Evolutionary conservation across 1,140 invertebrate species (phyloP), one percentile per base, ranked within the genome.

Genomic region (Tyrophagus putrescentiae): DNA sequence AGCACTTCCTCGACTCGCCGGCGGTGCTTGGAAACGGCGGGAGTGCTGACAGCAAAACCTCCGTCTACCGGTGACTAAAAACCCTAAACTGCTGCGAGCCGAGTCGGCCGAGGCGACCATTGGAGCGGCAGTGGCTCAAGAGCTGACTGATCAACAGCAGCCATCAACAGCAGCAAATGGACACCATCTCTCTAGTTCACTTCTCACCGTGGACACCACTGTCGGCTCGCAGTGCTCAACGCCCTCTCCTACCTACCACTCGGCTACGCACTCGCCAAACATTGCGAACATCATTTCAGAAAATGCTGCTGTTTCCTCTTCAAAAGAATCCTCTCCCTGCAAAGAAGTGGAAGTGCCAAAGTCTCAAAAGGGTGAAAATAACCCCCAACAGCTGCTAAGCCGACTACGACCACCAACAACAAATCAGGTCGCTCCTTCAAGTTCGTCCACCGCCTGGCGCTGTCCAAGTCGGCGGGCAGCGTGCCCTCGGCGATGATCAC

Each of bases 21-120:
- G 7, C 23, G 7, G 7, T 48, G 45, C 31, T 7, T 29, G 7
- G 31, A 48, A 7, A 7, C n/a, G n/a, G n/a, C n/a, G n/a, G n/a
- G n/a, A n/a, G n/a, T n/a, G n/a, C n/a, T n/a, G 45, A 9, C 45
- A 18, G 4, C 52, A 16, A 54, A 31, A 13, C 11, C 16, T 29
- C 18, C 52, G 39, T 4, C 52, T 6, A 31, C 50, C 7, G 18
- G 5, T 53, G n/a, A 29, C 50, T 6, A 48, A 21, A 18, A 29
- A 25, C 7, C 45, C 45, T 25, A 6, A 18, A 21, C 31, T 48
- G 45, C 7, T 13, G 23, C 45, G 45, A 6, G 45, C 45, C 7
- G 45, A 48, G 31, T 48, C 45, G 45, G 45, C 45, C 7, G 45
- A 48, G 31, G 45, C 45, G 6, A 48, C 7, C 7, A 48, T 48